These are phyloP conservation scores for Osmerus mordax DNA, from an alignment of 2,113 vertebrate species.

Conservation along the genomic window DNA sequence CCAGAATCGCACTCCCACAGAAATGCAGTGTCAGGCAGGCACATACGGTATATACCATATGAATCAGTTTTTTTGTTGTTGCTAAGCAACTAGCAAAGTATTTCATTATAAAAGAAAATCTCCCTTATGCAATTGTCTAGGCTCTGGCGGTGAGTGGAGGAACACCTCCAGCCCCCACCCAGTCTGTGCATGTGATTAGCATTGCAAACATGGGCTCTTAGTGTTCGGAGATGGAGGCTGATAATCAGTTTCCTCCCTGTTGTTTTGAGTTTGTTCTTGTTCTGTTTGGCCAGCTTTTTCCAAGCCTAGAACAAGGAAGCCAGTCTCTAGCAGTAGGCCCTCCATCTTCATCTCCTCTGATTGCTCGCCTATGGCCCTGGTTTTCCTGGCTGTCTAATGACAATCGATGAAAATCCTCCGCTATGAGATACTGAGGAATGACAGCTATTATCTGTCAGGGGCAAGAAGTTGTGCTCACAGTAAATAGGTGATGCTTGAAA, in stretches of 20 bases:
- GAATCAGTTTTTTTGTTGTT: conserved; percentile 57
- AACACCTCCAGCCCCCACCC: conserved; percentile 41
- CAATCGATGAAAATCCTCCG: conserved; percentile 41
- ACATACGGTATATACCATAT: conserved; percentile 53
- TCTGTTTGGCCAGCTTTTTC: conserved; percentile 13
- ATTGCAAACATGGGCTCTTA: conserved; percentile 46
- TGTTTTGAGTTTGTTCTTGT: conserved; percentile 19
- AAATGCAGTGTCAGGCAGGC: conserved; percentile 58
- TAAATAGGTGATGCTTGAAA: conserved; percentile 13
- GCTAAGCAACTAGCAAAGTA: conserved; percentile 72
- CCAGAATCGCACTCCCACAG: conserved; percentile 49
- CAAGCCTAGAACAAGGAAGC: background rate
- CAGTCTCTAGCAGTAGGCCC: conserved; percentile 15
- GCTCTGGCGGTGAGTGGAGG: conserved; percentile 54
- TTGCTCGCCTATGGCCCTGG: conserved; percentile 16
- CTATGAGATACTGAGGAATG: conserved; percentile 46
- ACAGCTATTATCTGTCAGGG: conserved; percentile 41
- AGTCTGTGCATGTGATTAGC: conserved; percentile 55
- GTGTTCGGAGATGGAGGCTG: conserved; percentile 43
- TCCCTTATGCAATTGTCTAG: conserved; percentile 60
- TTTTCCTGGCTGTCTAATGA: conserved; percentile 20
- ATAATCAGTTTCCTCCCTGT: conserved; percentile 48
- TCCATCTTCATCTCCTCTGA: conserved; percentile 9
- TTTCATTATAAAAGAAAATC: conserved; percentile 63
- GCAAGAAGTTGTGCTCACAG: conserved; percentile 24